Percentiles rank a stretch among this genome's conserved stretches.
Evolutionary conservation across 2,797 vertebrate genomes (phyloP).

Genomic region (Spinibarbus caldwelli): DNA sequence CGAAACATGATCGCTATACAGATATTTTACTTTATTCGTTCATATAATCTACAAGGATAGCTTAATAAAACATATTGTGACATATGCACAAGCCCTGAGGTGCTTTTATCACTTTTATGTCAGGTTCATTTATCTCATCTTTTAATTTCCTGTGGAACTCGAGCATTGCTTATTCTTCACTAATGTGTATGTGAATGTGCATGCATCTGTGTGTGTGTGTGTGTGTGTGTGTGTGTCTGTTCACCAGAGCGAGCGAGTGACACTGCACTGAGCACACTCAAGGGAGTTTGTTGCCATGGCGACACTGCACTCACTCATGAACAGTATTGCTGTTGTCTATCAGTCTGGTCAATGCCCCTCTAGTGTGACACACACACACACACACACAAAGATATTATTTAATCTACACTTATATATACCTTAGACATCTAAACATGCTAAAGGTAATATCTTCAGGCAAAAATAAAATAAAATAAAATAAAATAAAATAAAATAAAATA

Average conservation of each 20-base stretch:
- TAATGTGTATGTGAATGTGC: no score
- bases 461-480: no score
- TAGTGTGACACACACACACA: background rate
- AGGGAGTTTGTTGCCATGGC: slow-evolving; percentile 76
- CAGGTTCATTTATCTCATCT: slow-evolving; percentile 34
- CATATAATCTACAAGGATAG: background rate
- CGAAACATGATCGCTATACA: background rate
- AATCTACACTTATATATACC: background rate
- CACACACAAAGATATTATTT: background rate
- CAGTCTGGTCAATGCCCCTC: slow-evolving; percentile 34
- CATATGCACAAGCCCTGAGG: background rate
- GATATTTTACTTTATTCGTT: background rate
- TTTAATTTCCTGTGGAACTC: slow-evolving; percentile 46
- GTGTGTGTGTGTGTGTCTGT: slow-evolving; percentile 40
- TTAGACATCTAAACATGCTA: background rate
- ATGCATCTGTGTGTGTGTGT: no score
- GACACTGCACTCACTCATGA: slow-evolving; percentile 69
- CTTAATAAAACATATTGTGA: background rate
- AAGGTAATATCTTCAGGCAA: background rate
- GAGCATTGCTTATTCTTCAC: slow-evolving; percentile 6
- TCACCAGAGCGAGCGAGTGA: slow-evolving; percentile 54
- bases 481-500: background rate
- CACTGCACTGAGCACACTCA: slow-evolving; percentile 68
- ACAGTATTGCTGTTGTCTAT: slow-evolving; percentile 62
- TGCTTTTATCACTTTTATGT: background rate